These are phyloP conservation scores for Trichomycterus rosablanca DNA, from an alignment of 2,113 vertebrate genomes.

Conservation along the genomic window DNA sequence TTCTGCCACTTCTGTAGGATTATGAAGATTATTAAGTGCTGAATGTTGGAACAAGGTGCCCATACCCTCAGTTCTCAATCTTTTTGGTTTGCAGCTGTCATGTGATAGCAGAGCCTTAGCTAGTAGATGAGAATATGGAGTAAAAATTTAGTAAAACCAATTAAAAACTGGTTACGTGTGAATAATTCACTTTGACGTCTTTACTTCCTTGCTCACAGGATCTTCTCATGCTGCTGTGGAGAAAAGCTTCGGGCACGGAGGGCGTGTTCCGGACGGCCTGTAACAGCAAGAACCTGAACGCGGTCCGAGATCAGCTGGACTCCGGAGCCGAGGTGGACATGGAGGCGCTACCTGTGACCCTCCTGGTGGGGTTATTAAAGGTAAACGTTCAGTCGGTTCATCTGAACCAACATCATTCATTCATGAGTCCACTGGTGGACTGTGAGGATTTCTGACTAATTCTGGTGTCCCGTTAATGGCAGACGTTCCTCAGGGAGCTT, in stretches of 20 bases:
- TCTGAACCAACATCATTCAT: no score
- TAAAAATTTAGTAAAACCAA: no score
- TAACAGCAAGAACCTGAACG: constrained; percentile 80
- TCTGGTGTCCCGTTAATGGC: constrained; percentile 36
- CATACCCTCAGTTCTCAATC: no score
- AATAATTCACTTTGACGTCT: no score
- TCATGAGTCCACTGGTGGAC: background rate
- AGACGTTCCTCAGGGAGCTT: constrained; percentile 90
- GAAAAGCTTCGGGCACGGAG: constrained; percentile 80
- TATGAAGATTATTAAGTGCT: no score
- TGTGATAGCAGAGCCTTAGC: no score
- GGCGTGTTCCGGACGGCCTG: constrained; percentile 87
- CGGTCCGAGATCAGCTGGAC: constrained; percentile 81
- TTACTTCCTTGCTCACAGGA: constrained; percentile 62
- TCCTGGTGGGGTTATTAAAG: constrained; percentile 86
- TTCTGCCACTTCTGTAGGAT: no score
- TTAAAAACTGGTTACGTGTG: no score
- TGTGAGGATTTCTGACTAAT: background rate
- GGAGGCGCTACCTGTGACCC: constrained; percentile 69
- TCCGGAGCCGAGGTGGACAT: constrained; percentile 70
- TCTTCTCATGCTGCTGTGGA: constrained; percentile 75
- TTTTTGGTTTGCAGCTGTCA: no score
- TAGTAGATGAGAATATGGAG: no score
- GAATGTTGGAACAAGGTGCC: no score
- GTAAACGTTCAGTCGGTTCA: constrained; percentile 55